Percentiles rank a stretch among this genome's conserved stretches.
Conservation (phyloP, 2,888 invertebrate genomes). For the Oxystoma pomonae region DNA sequence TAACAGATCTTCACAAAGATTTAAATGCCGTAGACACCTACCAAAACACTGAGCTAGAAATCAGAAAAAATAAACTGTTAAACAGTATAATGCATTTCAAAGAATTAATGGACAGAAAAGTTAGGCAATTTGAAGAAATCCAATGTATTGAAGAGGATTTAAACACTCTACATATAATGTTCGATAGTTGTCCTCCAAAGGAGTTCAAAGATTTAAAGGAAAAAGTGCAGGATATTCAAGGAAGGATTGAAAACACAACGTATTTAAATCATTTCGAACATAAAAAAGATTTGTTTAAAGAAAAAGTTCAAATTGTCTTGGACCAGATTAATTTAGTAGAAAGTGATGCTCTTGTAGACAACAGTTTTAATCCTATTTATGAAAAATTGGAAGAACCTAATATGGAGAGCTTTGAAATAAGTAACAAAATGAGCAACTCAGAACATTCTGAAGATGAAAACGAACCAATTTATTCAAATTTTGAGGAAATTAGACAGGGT, state of each 20-base stretch:
- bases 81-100: neutral
- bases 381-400: slow-evolving; percentile 11
- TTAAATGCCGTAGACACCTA: neutral
- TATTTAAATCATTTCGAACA: neutral
- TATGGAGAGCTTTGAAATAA: neutral
- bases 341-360: neutral
- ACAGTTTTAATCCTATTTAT: slow-evolving; percentile 8
- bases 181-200: slow-evolving; percentile 9
- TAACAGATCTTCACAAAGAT: neutral
- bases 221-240: slow-evolving; percentile 8
- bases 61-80: neutral
- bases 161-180: slow-evolving; percentile 8
- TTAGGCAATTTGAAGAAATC: neutral
- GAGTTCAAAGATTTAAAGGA: slow-evolving; percentile 5
- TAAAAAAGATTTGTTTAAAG: neutral
- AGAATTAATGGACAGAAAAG: neutral
- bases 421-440: neutral
- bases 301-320: neutral
- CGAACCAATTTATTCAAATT: neutral
- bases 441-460: neutral
- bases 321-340: neutral
- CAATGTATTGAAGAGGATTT: slow-evolving; percentile 6
- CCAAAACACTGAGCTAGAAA: neutral
- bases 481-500: neutral
- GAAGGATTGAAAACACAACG: slow-evolving; percentile 5